phyloP scores from a whole-genome alignment of 2,888 invertebrate species.

The Schizotus pectinicornis region DNA sequence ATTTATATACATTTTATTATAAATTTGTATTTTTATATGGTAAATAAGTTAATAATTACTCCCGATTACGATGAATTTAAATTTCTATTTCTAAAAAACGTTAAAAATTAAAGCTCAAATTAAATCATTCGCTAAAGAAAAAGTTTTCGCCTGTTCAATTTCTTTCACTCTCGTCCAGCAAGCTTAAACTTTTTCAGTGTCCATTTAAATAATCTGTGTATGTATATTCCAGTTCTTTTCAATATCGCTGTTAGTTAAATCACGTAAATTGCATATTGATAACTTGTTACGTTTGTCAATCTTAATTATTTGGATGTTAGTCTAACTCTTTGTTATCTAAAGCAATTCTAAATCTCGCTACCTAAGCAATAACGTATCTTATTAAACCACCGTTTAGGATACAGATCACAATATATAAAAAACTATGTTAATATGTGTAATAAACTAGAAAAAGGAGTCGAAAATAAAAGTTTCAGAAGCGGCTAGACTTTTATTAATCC shows the following conservation, averaged over 20 bases:
- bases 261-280: conserved; percentile 9
- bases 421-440: conserved; percentile 33
- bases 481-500: not conserved
- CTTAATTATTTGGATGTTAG: conserved; percentile 24
- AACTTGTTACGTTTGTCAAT: conserved; percentile 19
- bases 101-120: conserved; percentile 3
- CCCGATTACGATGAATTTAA: not conserved
- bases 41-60: conserved; percentile 22
- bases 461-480: conserved; percentile 27
- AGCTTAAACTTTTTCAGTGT: conserved; percentile 18
- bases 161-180: not conserved
- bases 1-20: conserved; percentile 27
- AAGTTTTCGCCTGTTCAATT: conserved; percentile 3
- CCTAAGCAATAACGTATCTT: conserved; percentile 34
- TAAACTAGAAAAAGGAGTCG: conserved; percentile 25
- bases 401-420: conserved; percentile 31
- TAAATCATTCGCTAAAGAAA: conserved; percentile 2
- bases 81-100: conserved; percentile 4
- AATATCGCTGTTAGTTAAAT: conserved; percentile 15
- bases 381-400: conserved; percentile 29
- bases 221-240: conserved; percentile 3
- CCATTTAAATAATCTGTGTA: conserved; percentile 11
- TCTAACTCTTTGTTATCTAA: conserved; percentile 24
- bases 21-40: conserved; percentile 35
- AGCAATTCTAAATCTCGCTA: conserved; percentile 38